These are phyloP conservation scores for Cordilura impudica DNA, from an alignment of 2,888 invertebrate species.

Conservation along the genomic window DNA sequence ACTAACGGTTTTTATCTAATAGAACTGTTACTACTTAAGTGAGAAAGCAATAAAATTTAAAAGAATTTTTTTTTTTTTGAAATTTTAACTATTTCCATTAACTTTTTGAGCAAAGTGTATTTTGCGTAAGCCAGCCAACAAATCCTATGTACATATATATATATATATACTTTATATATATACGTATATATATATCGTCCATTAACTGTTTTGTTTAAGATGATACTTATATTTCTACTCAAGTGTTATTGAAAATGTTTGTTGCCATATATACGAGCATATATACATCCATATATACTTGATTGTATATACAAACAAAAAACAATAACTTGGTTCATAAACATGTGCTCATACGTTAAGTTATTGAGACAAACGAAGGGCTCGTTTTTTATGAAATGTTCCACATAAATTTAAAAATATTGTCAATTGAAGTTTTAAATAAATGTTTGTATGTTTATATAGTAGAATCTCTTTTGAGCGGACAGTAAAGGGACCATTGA, in stretches of 20 bases:
- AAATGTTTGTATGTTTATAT: too few species aligned
- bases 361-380: slow-evolving; percentile 32
- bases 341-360: slow-evolving; percentile 16
- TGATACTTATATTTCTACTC: slow-evolving; percentile 15
- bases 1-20: too few species aligned
- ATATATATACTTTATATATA: neutral
- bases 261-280: slow-evolving; percentile 9
- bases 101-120: too few species aligned
- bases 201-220: neutral
- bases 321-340: slow-evolving; percentile 30
- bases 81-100: too few species aligned
- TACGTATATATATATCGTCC: neutral
- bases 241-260: slow-evolving; percentile 51
- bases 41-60: too few species aligned
- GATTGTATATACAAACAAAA: too few species aligned
- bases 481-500: too few species aligned
- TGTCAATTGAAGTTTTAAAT: neutral
- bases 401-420: neutral
- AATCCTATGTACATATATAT: neutral
- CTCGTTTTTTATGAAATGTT: slow-evolving; percentile 21
- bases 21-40: too few species aligned
- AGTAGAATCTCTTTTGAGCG: too few species aligned
- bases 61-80: too few species aligned
- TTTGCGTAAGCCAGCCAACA: slow-evolving; percentile 3
- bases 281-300: neutral